Evolutionary conservation across 2,113 vertebrate species (phyloP).

Genomic region (Agelaius phoeniceus): DNA sequence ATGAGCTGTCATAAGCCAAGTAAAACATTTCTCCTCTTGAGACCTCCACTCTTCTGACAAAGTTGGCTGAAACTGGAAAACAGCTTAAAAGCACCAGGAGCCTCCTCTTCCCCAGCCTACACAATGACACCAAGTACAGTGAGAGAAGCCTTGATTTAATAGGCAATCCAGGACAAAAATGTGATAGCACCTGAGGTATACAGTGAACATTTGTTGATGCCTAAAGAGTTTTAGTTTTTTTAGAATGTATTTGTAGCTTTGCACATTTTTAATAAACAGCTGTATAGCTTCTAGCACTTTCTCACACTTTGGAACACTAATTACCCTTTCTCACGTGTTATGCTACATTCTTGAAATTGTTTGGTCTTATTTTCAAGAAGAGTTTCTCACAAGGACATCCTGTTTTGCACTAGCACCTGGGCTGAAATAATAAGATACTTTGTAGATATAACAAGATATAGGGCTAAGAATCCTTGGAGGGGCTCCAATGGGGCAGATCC

Average conservation of each 20-base stretch:
- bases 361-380: background rate
- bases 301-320: background rate
- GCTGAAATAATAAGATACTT: background rate
- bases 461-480: background rate
- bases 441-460: fast-evolving
- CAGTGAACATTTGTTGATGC: background rate
- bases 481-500: background rate
- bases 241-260: background rate
- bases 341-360: background rate
- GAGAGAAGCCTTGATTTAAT: background rate
- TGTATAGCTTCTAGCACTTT: background rate
- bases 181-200: background rate
- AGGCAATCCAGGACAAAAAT: background rate
- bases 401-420: background rate
- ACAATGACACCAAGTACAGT: background rate
- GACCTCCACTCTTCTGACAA: background rate
- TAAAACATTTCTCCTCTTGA: background rate
- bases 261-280: background rate
- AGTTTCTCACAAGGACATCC: background rate
- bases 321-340: background rate
- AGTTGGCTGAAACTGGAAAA: background rate
- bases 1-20: background rate
- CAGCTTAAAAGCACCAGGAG: background rate
- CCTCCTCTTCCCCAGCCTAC: background rate
- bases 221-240: background rate